A percentile compares a stretch with the other conserved stretches of the same genome.
These are phyloP conservation scores for Eidolon dupreanum DNA, from an alignment of 2,797 vertebrate genomes.

Conservation along the genomic window DNA sequence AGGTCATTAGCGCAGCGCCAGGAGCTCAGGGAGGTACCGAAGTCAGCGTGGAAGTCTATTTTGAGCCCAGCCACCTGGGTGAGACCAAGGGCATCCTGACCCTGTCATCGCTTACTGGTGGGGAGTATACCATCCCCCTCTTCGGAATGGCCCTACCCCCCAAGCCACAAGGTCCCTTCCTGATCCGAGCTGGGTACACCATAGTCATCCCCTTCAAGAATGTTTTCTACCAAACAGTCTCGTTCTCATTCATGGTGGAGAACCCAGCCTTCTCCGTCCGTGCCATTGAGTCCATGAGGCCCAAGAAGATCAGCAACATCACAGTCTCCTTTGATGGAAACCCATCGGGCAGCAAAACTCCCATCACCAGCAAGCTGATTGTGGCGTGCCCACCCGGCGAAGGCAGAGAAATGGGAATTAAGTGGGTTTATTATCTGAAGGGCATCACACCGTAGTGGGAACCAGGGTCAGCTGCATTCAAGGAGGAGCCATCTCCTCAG, in stretches of 20 bases:
- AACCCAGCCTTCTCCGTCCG: conserved; percentile 88
- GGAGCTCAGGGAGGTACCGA: conserved; percentile 87
- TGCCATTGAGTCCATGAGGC: conserved; percentile 79
- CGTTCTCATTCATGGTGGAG: conserved; percentile 89
- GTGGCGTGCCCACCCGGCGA: conserved; percentile 84
- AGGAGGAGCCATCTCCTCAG: background rate
- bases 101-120: conserved; percentile 84
- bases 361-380: conserved; percentile 87
- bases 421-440: conserved; percentile 92
- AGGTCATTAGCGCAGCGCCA: conserved; percentile 74
- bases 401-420: conserved; percentile 77
- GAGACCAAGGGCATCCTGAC: conserved; percentile 86
- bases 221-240: conserved; percentile 86
- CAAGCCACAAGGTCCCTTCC: conserved; percentile 91
- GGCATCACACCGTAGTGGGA: conserved; percentile 82
- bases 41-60: conserved; percentile 88
- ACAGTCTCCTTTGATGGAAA: conserved; percentile 86
- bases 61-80: conserved; percentile 91
- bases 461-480: background rate
- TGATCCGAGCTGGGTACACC: conserved; percentile 84
- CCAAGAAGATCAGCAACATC: conserved; percentile 88
- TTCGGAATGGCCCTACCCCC: conserved; percentile 87
- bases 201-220: conserved; percentile 92
- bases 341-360: conserved; percentile 46
- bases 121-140: conserved; percentile 90